Evolutionary conservation across 2,113 vertebrate genomes (phyloP).

Genomic region (Dasyurus viverrinus): DNA sequence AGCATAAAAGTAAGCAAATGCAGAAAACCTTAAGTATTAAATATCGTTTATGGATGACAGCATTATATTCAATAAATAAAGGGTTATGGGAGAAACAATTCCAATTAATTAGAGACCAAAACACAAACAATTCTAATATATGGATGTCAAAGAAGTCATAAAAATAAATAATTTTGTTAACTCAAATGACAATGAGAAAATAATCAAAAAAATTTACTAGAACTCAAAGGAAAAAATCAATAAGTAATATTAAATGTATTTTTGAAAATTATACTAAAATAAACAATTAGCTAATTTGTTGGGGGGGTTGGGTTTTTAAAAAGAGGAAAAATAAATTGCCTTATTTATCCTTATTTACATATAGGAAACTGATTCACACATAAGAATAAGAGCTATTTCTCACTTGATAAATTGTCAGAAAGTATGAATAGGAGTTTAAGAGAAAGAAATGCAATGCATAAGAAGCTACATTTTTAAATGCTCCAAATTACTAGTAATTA

Average conservation of each 20-base stretch:
- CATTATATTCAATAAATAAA: too few species aligned
- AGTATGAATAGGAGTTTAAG: not conserved
- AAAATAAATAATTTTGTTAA: not conserved
- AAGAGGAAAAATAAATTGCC: not conserved
- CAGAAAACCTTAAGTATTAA: too few species aligned
- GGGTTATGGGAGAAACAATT: too few species aligned
- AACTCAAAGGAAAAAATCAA: not conserved
- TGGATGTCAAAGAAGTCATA: too few species aligned
- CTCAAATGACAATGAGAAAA: not conserved
- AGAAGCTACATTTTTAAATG: not conserved
- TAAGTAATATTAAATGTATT: not conserved
- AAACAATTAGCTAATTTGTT: too few species aligned
- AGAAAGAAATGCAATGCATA: not conserved
- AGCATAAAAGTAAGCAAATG: too few species aligned
- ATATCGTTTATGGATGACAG: too few species aligned
- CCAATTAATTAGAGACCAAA: too few species aligned
- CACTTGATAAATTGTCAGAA: not conserved
- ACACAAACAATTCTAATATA: too few species aligned
- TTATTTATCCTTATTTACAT: not conserved
- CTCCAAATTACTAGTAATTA: not conserved
- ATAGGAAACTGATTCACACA: not conserved
- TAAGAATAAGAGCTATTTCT: not conserved
- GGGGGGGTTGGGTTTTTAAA: not conserved
- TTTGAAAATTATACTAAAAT: not conserved
- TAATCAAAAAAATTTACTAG: not conserved